Conservation (phyloP, 1,140 invertebrate species). For the Homalodisca vitripennis region DNA sequence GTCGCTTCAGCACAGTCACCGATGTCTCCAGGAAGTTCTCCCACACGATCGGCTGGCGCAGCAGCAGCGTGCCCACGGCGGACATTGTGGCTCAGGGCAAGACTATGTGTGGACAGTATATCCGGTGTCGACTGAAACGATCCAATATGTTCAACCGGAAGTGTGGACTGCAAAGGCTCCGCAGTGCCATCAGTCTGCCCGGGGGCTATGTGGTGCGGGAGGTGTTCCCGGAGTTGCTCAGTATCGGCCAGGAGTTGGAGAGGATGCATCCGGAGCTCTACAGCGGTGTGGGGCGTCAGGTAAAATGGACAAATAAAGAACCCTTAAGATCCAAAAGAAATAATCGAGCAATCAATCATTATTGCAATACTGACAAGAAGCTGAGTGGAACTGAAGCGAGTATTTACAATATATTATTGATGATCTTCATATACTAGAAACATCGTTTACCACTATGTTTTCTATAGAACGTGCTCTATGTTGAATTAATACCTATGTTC, state of each 20-base stretch:
- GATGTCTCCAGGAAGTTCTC: conserved; percentile 65
- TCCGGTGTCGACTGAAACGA: conserved; percentile 52
- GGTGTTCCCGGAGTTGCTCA: conserved; percentile 57
- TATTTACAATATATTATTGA: too few relatives aligned
- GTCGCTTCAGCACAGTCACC: conserved; percentile 67
- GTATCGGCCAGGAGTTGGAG: conserved; percentile 62
- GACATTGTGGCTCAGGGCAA: conserved; percentile 59
- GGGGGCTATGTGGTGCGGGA: conserved; percentile 57
- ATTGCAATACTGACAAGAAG: too few relatives aligned
- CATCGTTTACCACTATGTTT: too few relatives aligned
- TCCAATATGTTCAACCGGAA: conserved; percentile 65
- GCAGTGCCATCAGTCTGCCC: conserved; percentile 57
- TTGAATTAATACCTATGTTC: too few relatives aligned
- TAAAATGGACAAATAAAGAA: too few relatives aligned
- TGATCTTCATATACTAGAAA: too few relatives aligned
- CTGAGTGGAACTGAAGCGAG: too few relatives aligned
- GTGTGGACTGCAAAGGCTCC: conserved; percentile 63
- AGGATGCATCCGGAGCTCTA: conserved; percentile 59
- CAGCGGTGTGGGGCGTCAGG: conserved; percentile 38
- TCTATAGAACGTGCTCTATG: too few relatives aligned
- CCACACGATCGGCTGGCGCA: conserved; percentile 66
- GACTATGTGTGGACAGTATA: conserved; percentile 63
- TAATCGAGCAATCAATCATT: too few relatives aligned
- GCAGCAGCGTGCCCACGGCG: conserved; percentile 49
- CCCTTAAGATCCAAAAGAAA: too few relatives aligned